Evolutionary conservation across 2,888 invertebrate genomes (phyloP).

Genomic region (Drosophila melanosoma): DNA sequence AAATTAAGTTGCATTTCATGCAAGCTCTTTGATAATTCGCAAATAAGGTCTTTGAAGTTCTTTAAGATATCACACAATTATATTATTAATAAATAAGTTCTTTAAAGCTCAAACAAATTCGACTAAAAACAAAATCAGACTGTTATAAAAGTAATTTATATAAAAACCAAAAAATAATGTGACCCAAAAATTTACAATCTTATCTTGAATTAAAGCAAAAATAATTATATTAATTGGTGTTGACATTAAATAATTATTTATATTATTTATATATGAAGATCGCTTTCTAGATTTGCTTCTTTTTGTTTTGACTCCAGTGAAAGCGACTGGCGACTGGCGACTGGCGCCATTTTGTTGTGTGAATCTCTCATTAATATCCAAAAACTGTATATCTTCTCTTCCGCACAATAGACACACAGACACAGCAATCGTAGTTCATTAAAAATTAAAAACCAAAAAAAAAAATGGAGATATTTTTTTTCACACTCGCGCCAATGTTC

Average conservation of each 20-base stretch:
- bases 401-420: background rate
- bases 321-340: background rate
- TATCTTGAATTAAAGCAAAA: background rate
- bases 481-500: conserved; percentile 30
- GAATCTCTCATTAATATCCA: conserved; percentile 28
- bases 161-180: background rate
- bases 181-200: background rate
- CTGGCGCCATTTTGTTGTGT: conserved; percentile 55
- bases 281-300: background rate
- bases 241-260: background rate
- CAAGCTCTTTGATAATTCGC: background rate
- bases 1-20: background rate
- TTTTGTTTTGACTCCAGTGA: background rate
- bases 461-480: conserved; percentile 21
- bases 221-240: background rate
- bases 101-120: background rate
- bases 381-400: conserved; percentile 32
- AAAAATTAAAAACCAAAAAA: conserved; percentile 21
- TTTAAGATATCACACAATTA: background rate
- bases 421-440: conserved; percentile 41
- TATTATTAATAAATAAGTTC: background rate
- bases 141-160: background rate
- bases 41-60: background rate
- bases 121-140: background rate
- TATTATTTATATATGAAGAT: no score